Percentiles rank a stretch among this genome's conserved stretches.
Conservation (phyloP, 2,797 vertebrate genomes). For the Sebastes matsubarae region DNA sequence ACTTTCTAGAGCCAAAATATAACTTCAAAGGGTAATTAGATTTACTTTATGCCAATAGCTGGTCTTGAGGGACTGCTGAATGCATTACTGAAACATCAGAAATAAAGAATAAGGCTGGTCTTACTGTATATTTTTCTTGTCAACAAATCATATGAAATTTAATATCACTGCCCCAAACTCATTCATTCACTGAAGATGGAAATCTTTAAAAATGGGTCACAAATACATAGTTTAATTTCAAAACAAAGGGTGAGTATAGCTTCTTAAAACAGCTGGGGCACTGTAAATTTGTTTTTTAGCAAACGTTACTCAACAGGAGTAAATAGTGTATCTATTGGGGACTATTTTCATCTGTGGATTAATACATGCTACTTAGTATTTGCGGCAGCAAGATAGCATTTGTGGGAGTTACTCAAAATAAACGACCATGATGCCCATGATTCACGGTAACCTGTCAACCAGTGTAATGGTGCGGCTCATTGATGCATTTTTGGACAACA, state of each 20-base stretch:
- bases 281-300: neutral
- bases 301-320: too few relatives aligned
- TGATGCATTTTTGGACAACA: neutral
- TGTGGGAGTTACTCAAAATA: neutral
- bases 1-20: neutral
- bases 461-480: neutral
- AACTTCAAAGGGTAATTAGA: neutral
- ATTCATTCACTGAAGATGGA: neutral
- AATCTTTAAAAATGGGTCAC: neutral
- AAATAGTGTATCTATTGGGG: neutral
- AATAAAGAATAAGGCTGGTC: neutral
- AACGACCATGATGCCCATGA: rapidly evolving
- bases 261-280: neutral
- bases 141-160: neutral
- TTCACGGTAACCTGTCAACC: neutral
- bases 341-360: neutral
- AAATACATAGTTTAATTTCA: neutral
- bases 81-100: neutral
- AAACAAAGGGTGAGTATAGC: neutral
- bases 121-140: neutral
- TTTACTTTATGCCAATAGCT: neutral
- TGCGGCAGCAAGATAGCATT: neutral
- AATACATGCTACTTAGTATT: neutral
- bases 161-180: neutral
- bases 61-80: neutral